phyloP scores from a whole-genome alignment of 30 jellyfish, hydroid and myxozoan genomes.

The Hydractinia echinata region DNA sequence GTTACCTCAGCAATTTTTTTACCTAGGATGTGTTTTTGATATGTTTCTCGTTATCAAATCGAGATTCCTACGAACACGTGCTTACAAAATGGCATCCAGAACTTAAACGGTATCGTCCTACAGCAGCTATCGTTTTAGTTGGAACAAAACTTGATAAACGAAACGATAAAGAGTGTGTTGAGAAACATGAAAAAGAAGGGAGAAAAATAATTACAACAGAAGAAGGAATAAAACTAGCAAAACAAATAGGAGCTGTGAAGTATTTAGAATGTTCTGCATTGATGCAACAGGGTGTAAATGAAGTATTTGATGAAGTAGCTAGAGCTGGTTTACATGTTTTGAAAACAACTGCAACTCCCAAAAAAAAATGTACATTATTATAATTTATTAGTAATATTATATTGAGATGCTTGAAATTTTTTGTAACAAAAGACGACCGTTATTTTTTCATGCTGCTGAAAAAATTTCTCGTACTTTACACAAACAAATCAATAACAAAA shows the following conservation, averaged over 20 bases:
- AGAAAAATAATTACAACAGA: constrained; percentile 53
- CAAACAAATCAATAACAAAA: no score
- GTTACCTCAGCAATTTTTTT: background rate
- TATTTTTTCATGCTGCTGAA: no score
- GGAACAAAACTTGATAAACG: constrained; percentile 98
- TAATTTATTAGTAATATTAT: no score
- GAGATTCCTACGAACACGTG: constrained; percentile 93
- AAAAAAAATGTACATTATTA: no score
- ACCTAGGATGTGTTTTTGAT: constrained; percentile 89
- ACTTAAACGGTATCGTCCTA: constrained; percentile 94
- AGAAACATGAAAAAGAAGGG: constrained; percentile 67
- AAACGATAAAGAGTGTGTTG: constrained; percentile 91
- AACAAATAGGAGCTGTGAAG: constrained; percentile 90
- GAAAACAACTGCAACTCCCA: no score
- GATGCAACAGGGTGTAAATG: constrained; percentile 95
- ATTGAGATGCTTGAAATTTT: no score
- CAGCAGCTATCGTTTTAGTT: constrained; percentile 85
- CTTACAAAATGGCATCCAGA: constrained; percentile 92
- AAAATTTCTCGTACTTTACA: no score
- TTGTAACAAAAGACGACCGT: no score
- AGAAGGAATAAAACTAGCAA: constrained; percentile 76
- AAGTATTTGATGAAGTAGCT: constrained; percentile 95
- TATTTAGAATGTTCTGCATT: constrained; percentile 97
- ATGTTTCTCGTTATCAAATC: constrained; percentile 93
- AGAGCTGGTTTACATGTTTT: constrained; percentile 63